phyloP scores from a whole-genome alignment of 1,140 invertebrate species.

The Apolygus lucorum region DNA sequence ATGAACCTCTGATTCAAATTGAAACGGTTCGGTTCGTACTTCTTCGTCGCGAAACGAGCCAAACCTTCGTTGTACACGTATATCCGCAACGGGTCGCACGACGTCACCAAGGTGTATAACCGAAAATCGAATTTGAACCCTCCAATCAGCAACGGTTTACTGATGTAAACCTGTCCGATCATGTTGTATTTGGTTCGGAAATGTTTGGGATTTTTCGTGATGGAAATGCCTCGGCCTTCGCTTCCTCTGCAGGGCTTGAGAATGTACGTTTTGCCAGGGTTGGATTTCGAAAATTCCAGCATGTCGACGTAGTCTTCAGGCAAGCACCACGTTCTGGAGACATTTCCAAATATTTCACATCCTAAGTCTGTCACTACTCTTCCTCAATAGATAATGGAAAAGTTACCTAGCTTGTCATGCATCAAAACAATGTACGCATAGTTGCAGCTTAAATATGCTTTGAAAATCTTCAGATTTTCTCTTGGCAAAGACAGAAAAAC shows the following conservation, averaged over 20 bases:
- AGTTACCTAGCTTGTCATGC: too few relatives aligned
- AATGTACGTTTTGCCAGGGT: conserved; percentile 72
- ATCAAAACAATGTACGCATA: too few relatives aligned
- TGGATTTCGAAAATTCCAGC: conserved; percentile 50
- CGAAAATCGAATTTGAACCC: conserved; percentile 96
- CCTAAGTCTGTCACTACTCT: too few relatives aligned
- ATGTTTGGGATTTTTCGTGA: conserved; percentile 63
- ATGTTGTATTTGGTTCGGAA: conserved; percentile 66
- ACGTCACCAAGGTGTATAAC: conserved; percentile 88
- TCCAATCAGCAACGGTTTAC: conserved; percentile 76
- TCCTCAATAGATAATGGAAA: too few relatives aligned
- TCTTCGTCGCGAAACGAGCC: conserved; percentile 50
- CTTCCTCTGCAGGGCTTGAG: conserved; percentile 80
- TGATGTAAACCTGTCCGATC: conserved; percentile 72
- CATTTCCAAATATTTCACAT: too few relatives aligned
- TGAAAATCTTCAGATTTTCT: too few relatives aligned
- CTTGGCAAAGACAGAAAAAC: too few relatives aligned
- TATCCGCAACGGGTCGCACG: conserved; percentile 83
- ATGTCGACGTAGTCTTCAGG: conserved; percentile 69
- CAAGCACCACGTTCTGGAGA: conserved; percentile 91
- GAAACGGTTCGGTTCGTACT: conserved; percentile 55
- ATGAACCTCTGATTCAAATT: conserved; percentile 83
- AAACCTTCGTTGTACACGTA: conserved; percentile 95
- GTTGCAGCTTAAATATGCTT: too few relatives aligned
- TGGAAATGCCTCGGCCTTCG: conserved; percentile 75